Evolutionary conservation across 2,113 vertebrate genomes (phyloP).

Genomic region (Anguilla rostrata): DNA sequence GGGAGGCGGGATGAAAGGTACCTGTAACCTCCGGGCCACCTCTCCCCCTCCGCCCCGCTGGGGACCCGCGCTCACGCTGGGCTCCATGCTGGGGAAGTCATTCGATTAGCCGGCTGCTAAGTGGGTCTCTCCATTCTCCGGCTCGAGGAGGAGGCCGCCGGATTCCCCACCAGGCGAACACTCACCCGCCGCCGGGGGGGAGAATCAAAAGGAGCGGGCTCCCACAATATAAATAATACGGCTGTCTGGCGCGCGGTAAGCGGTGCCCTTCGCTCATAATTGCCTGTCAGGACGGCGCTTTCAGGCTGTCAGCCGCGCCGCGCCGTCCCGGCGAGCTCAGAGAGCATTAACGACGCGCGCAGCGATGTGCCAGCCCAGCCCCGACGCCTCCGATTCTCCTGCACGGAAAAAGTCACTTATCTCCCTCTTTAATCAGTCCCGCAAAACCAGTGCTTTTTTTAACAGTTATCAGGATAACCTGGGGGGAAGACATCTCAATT

Average conservation of each 20-base stretch:
- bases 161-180: conserved; percentile 47
- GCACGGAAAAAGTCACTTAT: neutral
- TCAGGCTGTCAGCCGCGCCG: neutral
- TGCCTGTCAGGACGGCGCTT: conserved; percentile 12
- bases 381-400: neutral
- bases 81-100: conserved; percentile 82
- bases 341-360: neutral
- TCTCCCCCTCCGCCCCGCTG: conserved; percentile 65
- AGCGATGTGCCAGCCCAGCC: neutral
- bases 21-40: conserved; percentile 78
- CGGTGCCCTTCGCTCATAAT: conserved; percentile 1
- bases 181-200: neutral
- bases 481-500: neutral
- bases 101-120: conserved; percentile 80
- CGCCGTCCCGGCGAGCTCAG: neutral
- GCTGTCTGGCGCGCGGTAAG: neutral
- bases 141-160: conserved; percentile 37
- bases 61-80: conserved; percentile 70
- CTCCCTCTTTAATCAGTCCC: neutral
- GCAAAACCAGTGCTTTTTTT: neutral
- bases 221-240: conserved; percentile 19
- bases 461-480: neutral
- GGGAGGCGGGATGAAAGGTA: conserved; percentile 80
- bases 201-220: neutral
- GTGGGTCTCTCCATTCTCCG: conserved; percentile 67